phyloP scores from a whole-genome alignment of 2,113 vertebrate genomes.

The Grus americana region DNA sequence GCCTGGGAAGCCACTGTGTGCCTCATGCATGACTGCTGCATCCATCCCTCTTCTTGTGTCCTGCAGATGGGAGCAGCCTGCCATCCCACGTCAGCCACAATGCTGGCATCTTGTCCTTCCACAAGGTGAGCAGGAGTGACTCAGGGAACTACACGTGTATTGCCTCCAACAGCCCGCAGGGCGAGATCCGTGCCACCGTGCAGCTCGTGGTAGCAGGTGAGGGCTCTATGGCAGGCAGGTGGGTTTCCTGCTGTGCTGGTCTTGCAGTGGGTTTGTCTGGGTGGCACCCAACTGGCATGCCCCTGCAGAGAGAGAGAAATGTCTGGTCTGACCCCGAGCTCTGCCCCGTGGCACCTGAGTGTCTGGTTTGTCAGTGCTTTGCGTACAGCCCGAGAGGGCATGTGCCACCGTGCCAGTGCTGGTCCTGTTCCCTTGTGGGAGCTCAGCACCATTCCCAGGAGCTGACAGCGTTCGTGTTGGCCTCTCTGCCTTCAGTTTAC shows the following conservation, averaged over 20 bases:
- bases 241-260: not conserved
- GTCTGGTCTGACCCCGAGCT: not conserved
- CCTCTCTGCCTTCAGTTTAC: slow-evolving; percentile 77
- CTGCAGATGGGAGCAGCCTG: slow-evolving; percentile 87
- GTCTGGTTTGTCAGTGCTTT: not conserved
- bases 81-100: slow-evolving; percentile 83
- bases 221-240: not conserved
- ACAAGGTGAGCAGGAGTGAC: slow-evolving; percentile 85
- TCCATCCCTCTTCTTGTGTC: not conserved
- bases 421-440: not conserved
- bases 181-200: slow-evolving; percentile 89
- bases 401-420: not conserved
- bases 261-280: not conserved
- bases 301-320: not conserved
- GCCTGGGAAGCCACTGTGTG: rapidly evolving
- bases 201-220: slow-evolving; percentile 91
- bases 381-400: not conserved
- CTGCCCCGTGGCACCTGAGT: not conserved
- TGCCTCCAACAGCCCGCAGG: slow-evolving; percentile 90
- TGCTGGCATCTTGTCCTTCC: slow-evolving; percentile 86
- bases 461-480: rapidly evolving
- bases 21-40: not conserved
- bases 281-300: not conserved
- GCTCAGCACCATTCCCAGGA: not conserved
- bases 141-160: slow-evolving; percentile 93